Evolutionary conservation across 1,140 invertebrate species (phyloP), one percentile per base, ranked within the genome.

Genomic region (Cydia amplana): DNA sequence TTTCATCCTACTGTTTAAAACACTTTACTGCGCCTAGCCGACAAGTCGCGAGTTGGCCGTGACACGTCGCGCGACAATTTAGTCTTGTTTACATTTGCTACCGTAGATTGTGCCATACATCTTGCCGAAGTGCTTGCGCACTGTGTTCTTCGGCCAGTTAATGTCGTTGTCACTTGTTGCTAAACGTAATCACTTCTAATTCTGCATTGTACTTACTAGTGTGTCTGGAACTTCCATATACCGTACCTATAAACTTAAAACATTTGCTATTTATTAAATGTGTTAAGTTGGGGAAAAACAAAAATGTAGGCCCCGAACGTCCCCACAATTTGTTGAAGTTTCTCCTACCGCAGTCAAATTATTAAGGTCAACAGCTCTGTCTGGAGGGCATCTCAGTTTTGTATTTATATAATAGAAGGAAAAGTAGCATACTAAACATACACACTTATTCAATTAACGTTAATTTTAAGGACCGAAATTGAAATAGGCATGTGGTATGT

Each of bases 11-110:
- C 55, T 23, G 55, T 23, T 60, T 55, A 20, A 23, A 60, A 9
- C 18, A 23, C 20, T 60, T 18, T 32, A 10, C 65, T 70, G 32
- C 32, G 65, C 65, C 32, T 12, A 5, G 9, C 32, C 65, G 65
- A 70, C 65, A 70, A 70, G 65, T 70, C 65, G 65, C 65, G 65
- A 70, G 65, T 70, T 70, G 65, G 28, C 32, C 65, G 28, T 70
- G 65, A 70, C 65, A 70, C 65, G 65, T 70, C 65, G 65, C 65
- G 65, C n/a, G 65, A 70, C 65, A 70, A 70, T 70, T 70, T 70
- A 70, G 65, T 70, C 43, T 70, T 70, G 65, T 70, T 70, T 70
- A 70, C 65, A 70, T 70, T 70, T 36, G 65, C 28, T 36, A 40
- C 32, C 65, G 65, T 70, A 70, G 65, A 70, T 70, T 70, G 65